These are phyloP conservation scores for Lucilia sericata DNA, from an alignment of 1,140 invertebrate species.

Conservation along the genomic window DNA sequence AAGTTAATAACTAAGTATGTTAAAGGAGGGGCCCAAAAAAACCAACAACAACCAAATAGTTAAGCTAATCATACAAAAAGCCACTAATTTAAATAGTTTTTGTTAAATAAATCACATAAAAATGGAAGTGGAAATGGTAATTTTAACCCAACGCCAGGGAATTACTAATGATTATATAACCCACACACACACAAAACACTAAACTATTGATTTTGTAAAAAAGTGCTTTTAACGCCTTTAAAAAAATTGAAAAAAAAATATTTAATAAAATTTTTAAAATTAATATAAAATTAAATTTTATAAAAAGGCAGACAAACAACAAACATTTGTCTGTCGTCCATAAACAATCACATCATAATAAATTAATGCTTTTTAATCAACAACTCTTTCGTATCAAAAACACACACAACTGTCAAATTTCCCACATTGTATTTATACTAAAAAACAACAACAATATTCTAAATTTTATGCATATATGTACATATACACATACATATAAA, in stretches of 20 bases:
- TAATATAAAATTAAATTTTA: neutral
- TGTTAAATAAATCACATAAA: neutral
- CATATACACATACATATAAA: too few relatives aligned
- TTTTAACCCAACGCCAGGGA: too few relatives aligned
- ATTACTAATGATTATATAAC: neutral
- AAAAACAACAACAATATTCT: neutral
- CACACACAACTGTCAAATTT: neutral
- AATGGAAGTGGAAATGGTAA: neutral
- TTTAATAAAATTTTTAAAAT: neutral
- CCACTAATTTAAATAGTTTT: neutral
- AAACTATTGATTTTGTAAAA: neutral
- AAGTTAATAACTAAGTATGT: neutral
- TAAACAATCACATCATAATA: constrained; percentile 2
- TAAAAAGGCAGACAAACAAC: too few relatives aligned
- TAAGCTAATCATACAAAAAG: neutral
- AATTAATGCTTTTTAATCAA: constrained; percentile 2
- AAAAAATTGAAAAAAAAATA: neutral
- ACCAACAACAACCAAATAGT: neutral
- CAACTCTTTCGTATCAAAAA: neutral
- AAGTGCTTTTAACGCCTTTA: neutral
- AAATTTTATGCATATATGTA: neutral
- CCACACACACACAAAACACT: neutral
- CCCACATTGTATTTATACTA: neutral
- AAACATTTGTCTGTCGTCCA: neutral
- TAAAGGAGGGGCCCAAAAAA: neutral